Base-by-base conservation (phyloP, 2,797 vertebrate genomes). In the Myripristis jacobus region DNA sequence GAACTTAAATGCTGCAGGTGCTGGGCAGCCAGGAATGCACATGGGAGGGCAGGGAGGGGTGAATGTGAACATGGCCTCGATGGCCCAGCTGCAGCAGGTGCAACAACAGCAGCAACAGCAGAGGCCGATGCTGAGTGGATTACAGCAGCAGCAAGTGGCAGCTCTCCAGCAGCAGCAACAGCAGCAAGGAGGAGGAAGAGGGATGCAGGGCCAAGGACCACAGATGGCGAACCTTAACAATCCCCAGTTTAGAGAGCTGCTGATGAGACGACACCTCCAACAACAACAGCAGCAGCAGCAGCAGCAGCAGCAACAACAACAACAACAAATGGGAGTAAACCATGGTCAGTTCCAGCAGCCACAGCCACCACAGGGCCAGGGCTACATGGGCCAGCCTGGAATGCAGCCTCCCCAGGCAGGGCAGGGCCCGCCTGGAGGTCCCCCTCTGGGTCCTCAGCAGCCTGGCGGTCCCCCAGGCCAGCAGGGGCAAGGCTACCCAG, bases 341-440 rank as follows among this genome's bases (percentile, higher is more conserved):
- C 97, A 98, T 18, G 93, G 74, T 79, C 95, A 98, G 89, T 98
- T 98, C 82, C 96, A 96, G 80, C 94, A 93, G 92, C 96, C 0
- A 66, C 97, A 21, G 87, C 95, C 79, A 81, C 95, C 83, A 58
- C 95, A 82, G 16, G 94, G 90, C 4, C 96, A 96, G 58, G 79
- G 83, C 54, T 95, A 94, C 87, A 95, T 98, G 92, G 94, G 95
- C 61, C 96, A 96, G 82, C 95, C 96, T 5, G 96, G 78, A 1
- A 94, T 94, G 88, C 95, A 94, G 74, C 88, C 93, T 58, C 92
- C 88, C 21, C 83, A 91, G 1, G 93, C 88, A 2, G 95, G 92
- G 15, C 95, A 95, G 55, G 90, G 86, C 12, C 29, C 87, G 12
- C 44, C 86, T 36, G 89, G 87, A 64, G 86, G 85, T 18, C 76